Evolutionary conservation across 2,113 vertebrate genomes (phyloP), one percentile per base, ranked within the genome.

Genomic region (Phalacrocorax brasilianus): DNA sequence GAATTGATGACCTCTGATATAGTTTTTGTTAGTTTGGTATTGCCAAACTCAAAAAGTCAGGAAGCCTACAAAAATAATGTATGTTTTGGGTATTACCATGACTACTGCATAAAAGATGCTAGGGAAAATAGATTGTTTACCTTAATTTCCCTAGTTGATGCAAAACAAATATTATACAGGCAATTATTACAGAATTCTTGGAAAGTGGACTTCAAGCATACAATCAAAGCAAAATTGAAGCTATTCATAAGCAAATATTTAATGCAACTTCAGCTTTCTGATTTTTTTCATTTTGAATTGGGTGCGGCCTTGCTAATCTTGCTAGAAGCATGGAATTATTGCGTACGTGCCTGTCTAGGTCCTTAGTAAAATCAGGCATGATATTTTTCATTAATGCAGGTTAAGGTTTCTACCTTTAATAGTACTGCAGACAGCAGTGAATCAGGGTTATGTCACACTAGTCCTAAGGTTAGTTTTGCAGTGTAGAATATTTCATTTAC

Each of bases 401-500:
- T 88, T 80, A 86, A 63, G 42, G 53, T 50, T 81, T 83, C 53
- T 85, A 27, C 77, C n/a, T 90, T 84, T 59, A 83, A 24, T 85
- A 77, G 23, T 77, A 79, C 24, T 35, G 58, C 52, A 85, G 35
- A 22, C 11, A n/a, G 27, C 70, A 52, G 52, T 61, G 44, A 73
- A 47, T 91, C 56, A 65, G n/a, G 5, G 5, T 49, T 66, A 53
- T 85, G 28, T 72, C 68, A 75, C 15, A 17, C n/a, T 53, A 50
- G 77, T 93, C 88, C 61, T 5, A 44, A 76, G 68, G 42, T 55
- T 77, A 59, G 74, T 86, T 89, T 96, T 96, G 23, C 81, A 6
- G n/a, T 76, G 42, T 81, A 38, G 90, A 72, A 78, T 91, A 94
- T 97, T 97, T 97, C 44, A 94, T 97, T 97, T 91, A 62, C 89